A percentile compares a stretch with the other conserved stretches of the same genome.
Evolutionary conservation across 2,797 vertebrate genomes (phyloP).

Genomic region (Etheostoma nigrum): DNA sequence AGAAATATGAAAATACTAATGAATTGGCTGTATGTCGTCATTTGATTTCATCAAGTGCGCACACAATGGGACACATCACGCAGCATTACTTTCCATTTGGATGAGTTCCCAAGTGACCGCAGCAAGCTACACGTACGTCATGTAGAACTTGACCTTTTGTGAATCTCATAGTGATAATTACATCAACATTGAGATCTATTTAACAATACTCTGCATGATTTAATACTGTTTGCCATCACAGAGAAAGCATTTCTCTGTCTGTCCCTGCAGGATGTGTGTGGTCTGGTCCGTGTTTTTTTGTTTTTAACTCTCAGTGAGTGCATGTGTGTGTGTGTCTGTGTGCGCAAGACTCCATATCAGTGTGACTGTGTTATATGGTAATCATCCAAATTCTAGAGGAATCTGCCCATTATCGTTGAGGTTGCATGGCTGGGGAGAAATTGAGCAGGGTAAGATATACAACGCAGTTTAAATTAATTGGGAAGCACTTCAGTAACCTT

Average conservation of each 20-base stretch:
- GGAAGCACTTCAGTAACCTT: conserved; percentile 76
- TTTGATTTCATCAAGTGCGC: conserved; percentile 69
- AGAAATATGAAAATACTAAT: conserved; percentile 52
- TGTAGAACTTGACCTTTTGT: conserved; percentile 56
- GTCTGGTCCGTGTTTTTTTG: conserved; percentile 23
- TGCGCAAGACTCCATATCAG: conserved; percentile 13
- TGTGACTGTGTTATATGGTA: conserved; percentile 46
- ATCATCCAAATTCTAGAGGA: conserved; percentile 63
- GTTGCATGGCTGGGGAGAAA: conserved; percentile 52
- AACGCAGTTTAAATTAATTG: conserved; percentile 70
- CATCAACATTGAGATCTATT: conserved; percentile 45
- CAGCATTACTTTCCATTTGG: conserved; percentile 64
- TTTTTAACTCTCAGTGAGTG: conserved; percentile 10
- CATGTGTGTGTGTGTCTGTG: neutral
- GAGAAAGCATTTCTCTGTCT: conserved; percentile 11
- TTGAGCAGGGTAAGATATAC: conserved; percentile 59
- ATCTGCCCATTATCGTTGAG: conserved; percentile 71
- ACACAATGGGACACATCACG: conserved; percentile 47
- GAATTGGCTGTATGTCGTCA: conserved; percentile 16
- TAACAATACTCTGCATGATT: conserved; percentile 44
- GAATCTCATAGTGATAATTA: conserved; percentile 61
- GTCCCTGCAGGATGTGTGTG: conserved; percentile 41
- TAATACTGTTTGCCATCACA: conserved; percentile 44
- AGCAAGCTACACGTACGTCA: conserved; percentile 20
- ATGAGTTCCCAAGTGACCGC: conserved; percentile 36